Conservation (phyloP, 1,140 invertebrate species). For the Leptopilina boulardi region DNA sequence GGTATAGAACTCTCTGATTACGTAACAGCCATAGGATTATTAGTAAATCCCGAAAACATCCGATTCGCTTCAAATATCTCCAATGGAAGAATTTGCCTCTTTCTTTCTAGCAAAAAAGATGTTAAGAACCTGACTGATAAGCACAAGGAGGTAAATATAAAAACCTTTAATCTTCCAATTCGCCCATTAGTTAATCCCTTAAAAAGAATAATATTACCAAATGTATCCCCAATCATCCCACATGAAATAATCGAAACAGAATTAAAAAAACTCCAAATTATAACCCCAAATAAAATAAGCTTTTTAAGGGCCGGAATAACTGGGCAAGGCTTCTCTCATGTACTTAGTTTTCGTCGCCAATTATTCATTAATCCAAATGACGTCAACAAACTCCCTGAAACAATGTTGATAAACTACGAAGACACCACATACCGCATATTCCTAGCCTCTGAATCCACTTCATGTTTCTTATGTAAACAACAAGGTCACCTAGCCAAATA, state of each 20-base stretch:
- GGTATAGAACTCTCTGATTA: neutral
- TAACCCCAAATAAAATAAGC: neutral
- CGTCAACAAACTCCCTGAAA: slow-evolving; percentile 2
- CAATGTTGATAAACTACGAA: neutral
- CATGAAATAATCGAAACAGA: slow-evolving; percentile 22
- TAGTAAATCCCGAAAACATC: slow-evolving; percentile 37
- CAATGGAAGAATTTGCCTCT: slow-evolving; percentile 35
- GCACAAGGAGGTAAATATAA: slow-evolving; percentile 13
- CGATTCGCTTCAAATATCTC: slow-evolving; percentile 39
- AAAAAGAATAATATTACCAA: too few relatives aligned
- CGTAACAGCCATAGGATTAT: slow-evolving; percentile 6
- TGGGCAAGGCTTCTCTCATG: slow-evolving; percentile 21
- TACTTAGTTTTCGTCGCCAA: slow-evolving; percentile 31
- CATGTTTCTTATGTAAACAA: slow-evolving; percentile 34
- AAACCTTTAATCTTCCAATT: slow-evolving; percentile 8
- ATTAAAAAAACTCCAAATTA: neutral
- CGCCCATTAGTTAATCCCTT: slow-evolving; percentile 1
- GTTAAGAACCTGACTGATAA: slow-evolving; percentile 34
- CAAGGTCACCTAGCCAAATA: slow-evolving; percentile 18
- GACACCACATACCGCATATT: slow-evolving; percentile 19
- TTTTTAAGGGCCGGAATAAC: neutral
- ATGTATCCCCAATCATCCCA: neutral
- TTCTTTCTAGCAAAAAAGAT: slow-evolving; percentile 12
- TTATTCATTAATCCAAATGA: slow-evolving; percentile 34
- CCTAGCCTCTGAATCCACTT: neutral